phyloP scores from a whole-genome alignment of 2,113 vertebrate species.

The Setophaga coronata region DNA sequence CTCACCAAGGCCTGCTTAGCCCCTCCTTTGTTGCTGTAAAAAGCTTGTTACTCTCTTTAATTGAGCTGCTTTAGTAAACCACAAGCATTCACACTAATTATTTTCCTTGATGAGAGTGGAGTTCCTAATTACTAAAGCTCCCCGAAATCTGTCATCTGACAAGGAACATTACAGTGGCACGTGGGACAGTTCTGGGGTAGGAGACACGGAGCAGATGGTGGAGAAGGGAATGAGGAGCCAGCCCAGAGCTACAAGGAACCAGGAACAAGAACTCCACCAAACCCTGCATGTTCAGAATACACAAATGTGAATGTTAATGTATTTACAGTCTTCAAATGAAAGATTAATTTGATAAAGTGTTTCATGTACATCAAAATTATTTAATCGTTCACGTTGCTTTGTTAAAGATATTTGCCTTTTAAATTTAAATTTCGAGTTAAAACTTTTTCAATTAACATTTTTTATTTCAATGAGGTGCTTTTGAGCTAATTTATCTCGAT shows the following conservation, averaged over 20 bases:
- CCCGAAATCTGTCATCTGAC: slow-evolving; percentile 51
- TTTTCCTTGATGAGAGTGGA: slow-evolving; percentile 75
- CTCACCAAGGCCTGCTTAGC: slow-evolving; percentile 71
- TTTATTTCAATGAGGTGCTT: not conserved
- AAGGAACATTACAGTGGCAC: not conserved
- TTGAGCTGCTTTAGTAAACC: slow-evolving; percentile 72
- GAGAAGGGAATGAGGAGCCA: not conserved
- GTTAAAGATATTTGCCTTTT: not conserved
- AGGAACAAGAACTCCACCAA: not conserved
- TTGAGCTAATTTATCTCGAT: not conserved
- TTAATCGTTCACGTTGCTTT: not conserved
- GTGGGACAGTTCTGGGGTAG: not conserved
- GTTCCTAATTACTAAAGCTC: slow-evolving; percentile 70
- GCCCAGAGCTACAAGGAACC: accelerated
- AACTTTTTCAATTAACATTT: not conserved
- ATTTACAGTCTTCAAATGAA: not conserved
- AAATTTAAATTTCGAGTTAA: not conserved
- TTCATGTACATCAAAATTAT: not conserved
- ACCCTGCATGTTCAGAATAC: not conserved
- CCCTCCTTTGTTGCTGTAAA: slow-evolving; percentile 71
- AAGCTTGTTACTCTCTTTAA: slow-evolving; percentile 77
- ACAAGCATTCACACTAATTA: slow-evolving; percentile 72
- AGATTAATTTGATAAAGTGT: not conserved
- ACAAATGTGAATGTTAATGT: accelerated
- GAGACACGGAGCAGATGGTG: accelerated